Conservation (phyloP, 2,888 invertebrate species). For the Andrena marginata region DNA sequence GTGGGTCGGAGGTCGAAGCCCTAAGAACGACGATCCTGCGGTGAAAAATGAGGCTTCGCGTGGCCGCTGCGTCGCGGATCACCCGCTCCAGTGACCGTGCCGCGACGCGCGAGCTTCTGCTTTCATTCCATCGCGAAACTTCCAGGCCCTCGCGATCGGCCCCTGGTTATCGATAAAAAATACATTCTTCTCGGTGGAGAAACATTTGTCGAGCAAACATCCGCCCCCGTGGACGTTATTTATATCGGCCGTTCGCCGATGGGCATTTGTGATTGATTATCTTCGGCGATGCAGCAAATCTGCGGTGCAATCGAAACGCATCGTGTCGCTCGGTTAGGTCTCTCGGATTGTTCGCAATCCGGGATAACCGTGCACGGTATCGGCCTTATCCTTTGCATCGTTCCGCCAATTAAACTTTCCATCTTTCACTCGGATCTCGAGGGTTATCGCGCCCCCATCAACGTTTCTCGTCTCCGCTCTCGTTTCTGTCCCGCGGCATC, state of each 20-base stretch:
- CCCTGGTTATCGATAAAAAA: conserved; percentile 20
- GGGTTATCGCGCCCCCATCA: conserved; percentile 35
- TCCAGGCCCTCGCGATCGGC: conserved; percentile 9
- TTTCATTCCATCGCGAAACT: conserved; percentile 10
- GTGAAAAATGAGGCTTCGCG: conserved; percentile 77
- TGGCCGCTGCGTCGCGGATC: conserved; percentile 66
- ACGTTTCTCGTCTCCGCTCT: conserved; percentile 1
- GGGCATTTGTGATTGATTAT: conserved; percentile 4
- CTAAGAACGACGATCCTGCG: conserved; percentile 61
- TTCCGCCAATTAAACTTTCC: conserved; percentile 56
- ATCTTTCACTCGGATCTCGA: conserved; percentile 36
- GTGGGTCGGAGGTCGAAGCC: conserved; percentile 61
- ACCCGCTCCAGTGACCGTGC: conserved; percentile 53
- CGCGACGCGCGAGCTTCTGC: conserved; percentile 10
- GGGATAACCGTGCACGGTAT: neutral
- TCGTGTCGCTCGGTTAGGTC: neutral
- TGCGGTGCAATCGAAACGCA: neutral
- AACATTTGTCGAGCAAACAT: conserved; percentile 23
- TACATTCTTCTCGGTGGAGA: neutral
- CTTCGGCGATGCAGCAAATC: neutral
- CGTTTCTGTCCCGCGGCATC: conserved; percentile 12
- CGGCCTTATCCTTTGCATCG: conserved; percentile 10
- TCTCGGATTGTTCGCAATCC: neutral
- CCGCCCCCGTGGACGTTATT: neutral
- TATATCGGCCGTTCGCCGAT: neutral